These are phyloP conservation scores for Carlito syrichta DNA, from an alignment of 2,113 vertebrate species.

Conservation along the genomic window DNA sequence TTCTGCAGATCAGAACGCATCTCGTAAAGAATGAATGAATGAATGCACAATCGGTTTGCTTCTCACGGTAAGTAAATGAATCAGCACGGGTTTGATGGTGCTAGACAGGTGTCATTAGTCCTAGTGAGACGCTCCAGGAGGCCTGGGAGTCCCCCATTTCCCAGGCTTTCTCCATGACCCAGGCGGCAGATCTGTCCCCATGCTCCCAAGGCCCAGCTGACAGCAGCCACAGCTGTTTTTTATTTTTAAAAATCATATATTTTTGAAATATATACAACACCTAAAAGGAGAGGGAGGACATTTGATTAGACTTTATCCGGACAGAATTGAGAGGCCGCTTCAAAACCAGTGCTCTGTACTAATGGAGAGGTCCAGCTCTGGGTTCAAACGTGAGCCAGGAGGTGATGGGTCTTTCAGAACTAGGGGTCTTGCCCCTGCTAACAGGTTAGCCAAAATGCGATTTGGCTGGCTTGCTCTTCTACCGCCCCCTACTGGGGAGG, in stretches of 20 bases:
- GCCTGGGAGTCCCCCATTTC: not conserved
- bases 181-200: not conserved
- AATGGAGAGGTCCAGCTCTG: not conserved
- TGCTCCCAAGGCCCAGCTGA: not conserved
- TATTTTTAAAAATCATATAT: no score
- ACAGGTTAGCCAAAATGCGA: not conserved
- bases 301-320: accelerated
- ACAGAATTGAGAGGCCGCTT: accelerated
- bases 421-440: not conserved
- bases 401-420: not conserved
- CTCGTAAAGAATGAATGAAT: not conserved
- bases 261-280: not conserved
- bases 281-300: not conserved
- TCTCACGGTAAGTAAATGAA: not conserved
- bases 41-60: accelerated
- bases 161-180: not conserved
- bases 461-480: slow-evolving; percentile 66
- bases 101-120: not conserved
- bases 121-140: not conserved
- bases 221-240: no score
- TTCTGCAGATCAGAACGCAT: no score
- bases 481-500: slow-evolving; percentile 77
- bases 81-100: accelerated
- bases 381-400: not conserved
- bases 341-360: accelerated